phyloP scores from a whole-genome alignment of 2,888 invertebrate genomes.

The Mythimna pallens region DNA sequence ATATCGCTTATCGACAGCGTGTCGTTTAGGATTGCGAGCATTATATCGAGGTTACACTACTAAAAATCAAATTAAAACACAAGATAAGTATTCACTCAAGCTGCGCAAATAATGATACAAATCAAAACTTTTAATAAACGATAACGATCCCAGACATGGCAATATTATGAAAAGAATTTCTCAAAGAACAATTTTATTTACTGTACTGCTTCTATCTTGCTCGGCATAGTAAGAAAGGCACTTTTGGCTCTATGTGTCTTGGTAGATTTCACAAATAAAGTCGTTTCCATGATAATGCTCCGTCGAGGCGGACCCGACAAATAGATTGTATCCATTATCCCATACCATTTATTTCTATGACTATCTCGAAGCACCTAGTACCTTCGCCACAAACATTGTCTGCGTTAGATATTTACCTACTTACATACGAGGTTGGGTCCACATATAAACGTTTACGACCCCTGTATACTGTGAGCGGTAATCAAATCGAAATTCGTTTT shows the following conservation, averaged over 20 bases:
- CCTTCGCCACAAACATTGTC: constrained; percentile 52
- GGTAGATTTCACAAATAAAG: constrained; percentile 70
- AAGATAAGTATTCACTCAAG: constrained; percentile 22
- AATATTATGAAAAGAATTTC: constrained; percentile 37
- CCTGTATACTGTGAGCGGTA: constrained; percentile 72
- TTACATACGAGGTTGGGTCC: constrained; percentile 54
- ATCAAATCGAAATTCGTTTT: constrained; percentile 82
- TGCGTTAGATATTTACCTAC: constrained; percentile 55
- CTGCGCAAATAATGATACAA: constrained; percentile 14
- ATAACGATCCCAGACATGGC: constrained; percentile 29
- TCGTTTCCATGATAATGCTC: constrained; percentile 71
- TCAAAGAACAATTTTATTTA: constrained; percentile 37
- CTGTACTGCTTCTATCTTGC: constrained; percentile 24
- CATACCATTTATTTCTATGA: constrained; percentile 68
- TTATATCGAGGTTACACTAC: neutral
- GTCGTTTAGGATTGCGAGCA: constrained; percentile 11
- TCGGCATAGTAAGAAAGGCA: constrained; percentile 35
- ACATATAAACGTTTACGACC: constrained; percentile 72
- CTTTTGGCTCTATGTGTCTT: constrained; percentile 49
- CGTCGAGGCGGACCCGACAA: constrained; percentile 66
- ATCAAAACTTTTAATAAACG: constrained; percentile 19
- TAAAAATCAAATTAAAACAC: constrained; percentile 14
- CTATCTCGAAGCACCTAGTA: constrained; percentile 63
- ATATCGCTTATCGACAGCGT: constrained; percentile 26
- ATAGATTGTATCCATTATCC: constrained; percentile 70